Percentiles rank a stretch among this genome's conserved stretches.
These are phyloP conservation scores for Beris chalybata DNA, from an alignment of 2,888 invertebrate species.

Conservation along the genomic window DNA sequence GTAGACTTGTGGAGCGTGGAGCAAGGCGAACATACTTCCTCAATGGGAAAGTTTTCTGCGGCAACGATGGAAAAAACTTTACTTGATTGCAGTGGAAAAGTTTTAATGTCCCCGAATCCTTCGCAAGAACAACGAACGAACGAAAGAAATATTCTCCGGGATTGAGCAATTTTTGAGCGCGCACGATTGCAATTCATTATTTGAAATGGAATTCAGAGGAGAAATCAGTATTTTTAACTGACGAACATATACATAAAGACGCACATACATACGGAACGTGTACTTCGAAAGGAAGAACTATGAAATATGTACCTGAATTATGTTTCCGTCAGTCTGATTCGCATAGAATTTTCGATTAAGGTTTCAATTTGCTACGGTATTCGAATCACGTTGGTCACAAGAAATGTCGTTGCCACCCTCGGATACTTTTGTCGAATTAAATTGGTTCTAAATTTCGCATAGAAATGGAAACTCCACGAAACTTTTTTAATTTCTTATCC, in stretches of 20 bases:
- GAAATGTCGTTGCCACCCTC: not conserved
- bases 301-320: no score
- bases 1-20: slow-evolving; percentile 7
- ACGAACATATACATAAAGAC: not conserved
- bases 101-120: slow-evolving; percentile 28
- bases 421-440: not conserved
- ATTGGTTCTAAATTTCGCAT: not conserved
- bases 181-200: slow-evolving; percentile 27
- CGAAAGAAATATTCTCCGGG: slow-evolving; percentile 18
- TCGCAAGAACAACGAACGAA: slow-evolving; percentile 5
- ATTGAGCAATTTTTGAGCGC: slow-evolving; percentile 23
- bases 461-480: not conserved
- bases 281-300: no score
- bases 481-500: slow-evolving; percentile 19
- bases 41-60: slow-evolving; percentile 26
- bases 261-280: no score
- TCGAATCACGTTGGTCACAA: slow-evolving; percentile 19
- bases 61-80: slow-evolving; percentile 28
- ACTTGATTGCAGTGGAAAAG: slow-evolving; percentile 32
- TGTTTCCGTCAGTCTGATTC: no score
- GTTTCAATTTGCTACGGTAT: slow-evolving; percentile 1
- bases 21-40: slow-evolving; percentile 6
- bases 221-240: slow-evolving; percentile 21
- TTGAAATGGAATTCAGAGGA: slow-evolving; percentile 12
- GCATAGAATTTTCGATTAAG: slow-evolving; percentile 11